These are phyloP conservation scores for Chromoteleia sp. DNA, from an alignment of 2,888 invertebrate genomes.

Conservation along the genomic window DNA sequence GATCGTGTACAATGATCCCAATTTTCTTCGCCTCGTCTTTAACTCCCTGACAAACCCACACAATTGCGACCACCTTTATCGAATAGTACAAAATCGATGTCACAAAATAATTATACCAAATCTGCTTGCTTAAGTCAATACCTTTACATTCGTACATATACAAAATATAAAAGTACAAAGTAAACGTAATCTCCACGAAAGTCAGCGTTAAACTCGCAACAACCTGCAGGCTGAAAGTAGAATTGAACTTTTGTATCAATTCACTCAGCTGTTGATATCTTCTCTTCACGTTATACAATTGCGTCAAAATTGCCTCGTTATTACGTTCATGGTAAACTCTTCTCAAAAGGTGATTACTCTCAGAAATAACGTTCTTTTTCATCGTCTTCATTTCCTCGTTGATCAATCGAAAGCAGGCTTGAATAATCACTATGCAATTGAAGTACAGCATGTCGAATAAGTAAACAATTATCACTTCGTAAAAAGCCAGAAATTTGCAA, in stretches of 20 bases:
- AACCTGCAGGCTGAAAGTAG: conserved; percentile 74
- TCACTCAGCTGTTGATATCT: conserved; percentile 75
- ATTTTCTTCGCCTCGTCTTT: conserved; percentile 75
- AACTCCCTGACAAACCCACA: conserved; percentile 75
- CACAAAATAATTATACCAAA: conserved; percentile 76
- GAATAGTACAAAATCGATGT: conserved; percentile 75
- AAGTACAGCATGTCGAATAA: conserved; percentile 74
- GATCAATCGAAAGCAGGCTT: conserved; percentile 72
- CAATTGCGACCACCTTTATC: conserved; percentile 71
- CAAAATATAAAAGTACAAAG: conserved; percentile 77
- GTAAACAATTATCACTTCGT: conserved; percentile 72
- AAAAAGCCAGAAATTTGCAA: conserved; percentile 49
- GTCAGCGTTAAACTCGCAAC: conserved; percentile 74
- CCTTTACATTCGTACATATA: conserved; percentile 47
- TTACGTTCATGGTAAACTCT: conserved; percentile 76
- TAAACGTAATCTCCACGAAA: conserved; percentile 78
- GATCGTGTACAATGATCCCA: conserved; percentile 75
- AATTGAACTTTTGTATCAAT: conserved; percentile 73
- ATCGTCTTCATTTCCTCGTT: conserved; percentile 73
- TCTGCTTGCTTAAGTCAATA: conserved; percentile 73
- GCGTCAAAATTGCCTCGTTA: conserved; percentile 70
- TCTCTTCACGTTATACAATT: conserved; percentile 73
- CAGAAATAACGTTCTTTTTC: conserved; percentile 70
- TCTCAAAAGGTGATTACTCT: conserved; percentile 77
- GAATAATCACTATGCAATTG: conserved; percentile 73